Evolutionary conservation across 1,140 invertebrate genomes (phyloP), one percentile per base, ranked within the genome.

Genomic region (Diabrotica virgifera): DNA sequence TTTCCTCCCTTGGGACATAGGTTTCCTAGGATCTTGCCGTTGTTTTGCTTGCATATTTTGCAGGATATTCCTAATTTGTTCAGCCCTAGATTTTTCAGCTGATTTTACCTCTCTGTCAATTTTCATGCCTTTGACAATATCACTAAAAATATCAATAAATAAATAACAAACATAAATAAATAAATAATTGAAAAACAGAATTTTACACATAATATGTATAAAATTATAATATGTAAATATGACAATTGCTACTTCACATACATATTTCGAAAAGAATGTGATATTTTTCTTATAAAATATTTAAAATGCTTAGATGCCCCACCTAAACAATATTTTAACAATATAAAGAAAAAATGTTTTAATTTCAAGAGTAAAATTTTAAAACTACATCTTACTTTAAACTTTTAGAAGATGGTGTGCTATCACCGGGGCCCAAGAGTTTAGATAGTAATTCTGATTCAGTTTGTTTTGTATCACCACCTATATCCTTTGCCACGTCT

Each of bases 391-490:
- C 11, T 51, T 35, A 52, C 55, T 12, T 46, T 40, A 56, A 66
- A 66, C 36, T 60, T 54, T 59, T 14, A 11, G 37, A 54, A 11
- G 55, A 56, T 7, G 53, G 14, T 57, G 10, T 40, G 36, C 8
- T 13, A 56, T 13, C 13, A 54, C 59, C 14, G 2, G 56, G 11
- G 65, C 51, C 68, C 60, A 87, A 79, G 6, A 91, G 79, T 78
- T 88, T 90, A 24, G 85, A 82, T 46, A 94, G 77, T n/a, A 94
- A 78, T 74, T 93, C 90, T 6, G 86, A 85, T 79, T 93, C 86
- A 5, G 86, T 90, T 80, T 89, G 82, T 72, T 86, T 82, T 9
- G 81, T 79, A 79, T 92, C 84, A 9, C 87, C 86, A 61, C 86
- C 85, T 12, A 92, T 73, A 13, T 76, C 78, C 68, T 83, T 72